These are phyloP conservation scores for Capitella teleta DNA, from an alignment of 1,140 invertebrate species.

Conservation along the genomic window DNA sequence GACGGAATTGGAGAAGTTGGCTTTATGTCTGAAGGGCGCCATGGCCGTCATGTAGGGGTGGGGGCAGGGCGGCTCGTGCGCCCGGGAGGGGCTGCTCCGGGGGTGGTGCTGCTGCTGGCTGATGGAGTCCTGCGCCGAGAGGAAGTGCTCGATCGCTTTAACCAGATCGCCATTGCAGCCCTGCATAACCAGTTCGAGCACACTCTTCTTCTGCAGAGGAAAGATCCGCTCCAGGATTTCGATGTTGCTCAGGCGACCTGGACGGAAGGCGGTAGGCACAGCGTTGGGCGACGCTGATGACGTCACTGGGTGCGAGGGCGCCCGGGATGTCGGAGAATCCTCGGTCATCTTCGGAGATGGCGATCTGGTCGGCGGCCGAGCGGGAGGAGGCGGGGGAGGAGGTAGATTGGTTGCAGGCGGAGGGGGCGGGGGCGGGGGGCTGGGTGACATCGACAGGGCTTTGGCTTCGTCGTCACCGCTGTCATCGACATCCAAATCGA, in stretches of 20 bases:
- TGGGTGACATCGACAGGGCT: no score
- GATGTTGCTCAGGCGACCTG: conserved; percentile 52
- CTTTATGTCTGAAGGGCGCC: conserved; percentile 14
- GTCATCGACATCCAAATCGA: no score
- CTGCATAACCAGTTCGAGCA: conserved; percentile 73
- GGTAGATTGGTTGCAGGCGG: no score
- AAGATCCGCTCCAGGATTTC: conserved; percentile 77
- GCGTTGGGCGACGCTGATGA: no score
- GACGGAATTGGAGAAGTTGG: neutral
- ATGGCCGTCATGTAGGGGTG: conserved; percentile 10
- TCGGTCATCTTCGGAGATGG: no score
- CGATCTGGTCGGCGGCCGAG: no score
- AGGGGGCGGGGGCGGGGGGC: no score
- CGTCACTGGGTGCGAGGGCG: no score
- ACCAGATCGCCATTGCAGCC: conserved; percentile 75
- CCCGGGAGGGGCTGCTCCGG: conserved; percentile 10
- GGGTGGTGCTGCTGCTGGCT: conserved; percentile 21
- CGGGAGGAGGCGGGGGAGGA: no score
- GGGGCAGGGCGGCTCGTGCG: neutral
- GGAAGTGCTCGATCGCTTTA: conserved; percentile 61
- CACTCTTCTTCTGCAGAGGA: conserved; percentile 67
- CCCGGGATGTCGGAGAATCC: no score
- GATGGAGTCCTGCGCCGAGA: conserved; percentile 37
- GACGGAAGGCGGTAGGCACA: conserved; percentile 26
- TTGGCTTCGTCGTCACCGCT: no score